These are phyloP conservation scores for Tarsius wallacei DNA, from an alignment of 2,797 vertebrate species.

Conservation along the genomic window DNA sequence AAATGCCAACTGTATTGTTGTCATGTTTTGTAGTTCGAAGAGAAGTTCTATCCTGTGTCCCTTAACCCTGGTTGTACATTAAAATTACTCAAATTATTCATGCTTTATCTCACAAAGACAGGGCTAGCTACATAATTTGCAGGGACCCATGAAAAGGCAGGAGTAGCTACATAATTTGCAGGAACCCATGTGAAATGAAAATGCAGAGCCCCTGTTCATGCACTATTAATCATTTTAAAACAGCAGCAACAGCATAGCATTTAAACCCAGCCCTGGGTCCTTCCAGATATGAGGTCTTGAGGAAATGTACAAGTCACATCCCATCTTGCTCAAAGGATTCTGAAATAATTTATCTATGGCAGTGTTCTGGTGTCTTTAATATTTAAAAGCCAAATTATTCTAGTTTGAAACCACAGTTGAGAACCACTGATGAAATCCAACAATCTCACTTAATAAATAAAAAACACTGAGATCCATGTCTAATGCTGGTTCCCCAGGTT, in stretches of 20 bases:
- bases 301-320: neutral
- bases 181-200: neutral
- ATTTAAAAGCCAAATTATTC: neutral
- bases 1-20: neutral
- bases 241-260: neutral
- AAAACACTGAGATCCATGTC: neutral
- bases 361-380: neutral
- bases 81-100: neutral
- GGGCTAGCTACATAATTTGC: neutral
- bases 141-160: neutral
- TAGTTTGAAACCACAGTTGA: neutral
- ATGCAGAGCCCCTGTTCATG: neutral
- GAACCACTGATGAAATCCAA: neutral
- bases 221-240: neutral
- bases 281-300: neutral
- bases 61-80: neutral
- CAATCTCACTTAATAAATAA: neutral
- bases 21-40: neutral
- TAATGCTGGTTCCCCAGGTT: neutral
- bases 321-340: neutral
- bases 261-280: neutral
- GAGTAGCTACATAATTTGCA: neutral
- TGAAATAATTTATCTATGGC: neutral
- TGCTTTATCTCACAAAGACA: neutral
- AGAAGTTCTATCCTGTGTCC: neutral